Evolutionary conservation across 92 coral and sea anemone genomes (phyloP), one percentile per base, ranked within the genome.

Genomic region (Umimayanthus chanpuru): DNA sequence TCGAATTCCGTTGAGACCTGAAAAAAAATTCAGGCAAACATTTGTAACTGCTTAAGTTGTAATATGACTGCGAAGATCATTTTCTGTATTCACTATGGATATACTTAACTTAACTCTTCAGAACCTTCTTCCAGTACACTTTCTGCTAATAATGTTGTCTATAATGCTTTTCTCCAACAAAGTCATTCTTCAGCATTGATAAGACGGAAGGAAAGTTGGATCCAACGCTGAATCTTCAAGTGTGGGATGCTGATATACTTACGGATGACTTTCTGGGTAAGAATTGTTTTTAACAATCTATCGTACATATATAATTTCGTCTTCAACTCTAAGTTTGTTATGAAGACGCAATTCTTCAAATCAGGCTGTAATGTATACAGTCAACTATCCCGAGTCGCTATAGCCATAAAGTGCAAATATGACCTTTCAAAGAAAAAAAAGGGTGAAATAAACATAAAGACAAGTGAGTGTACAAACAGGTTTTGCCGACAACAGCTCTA

Each of bases 201-300:
- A 90, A 91, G 85, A 96, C 97, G 26, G 98, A 94, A 81, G 93
- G 89, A 84, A 91, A 94, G 64, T 82, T 85, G 15, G 58, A 87
- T 2, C 92, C 98, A 11, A 88, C 92, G 9, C 90, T 96, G 89
- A 92, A 88, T 81, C 47, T 96, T 30, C 98, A 96, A 81, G 92
- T 96, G 41, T 96, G 98, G 98, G 98, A 96, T 47, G 94, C 94
- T 82, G 98, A 96, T 70, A 90, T 92, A 3, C 94, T 96, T 86
- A 91, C 95, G 55, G 98, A 96, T 78, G 98, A 96, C 88, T 96
- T 96, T 88, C 88, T 96, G 26, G 98, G 98, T 96, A 89, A 58
- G 88, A 79, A 84, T 43, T 53, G 4, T 30, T 72, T 11, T 8
- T 72, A 11, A 0, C n/a, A 72, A 25, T 7, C 2, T 72, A 16